Evolutionary conservation across 1,140 invertebrate genomes (phyloP).

Genomic region (Brachionus koreanus): DNA sequence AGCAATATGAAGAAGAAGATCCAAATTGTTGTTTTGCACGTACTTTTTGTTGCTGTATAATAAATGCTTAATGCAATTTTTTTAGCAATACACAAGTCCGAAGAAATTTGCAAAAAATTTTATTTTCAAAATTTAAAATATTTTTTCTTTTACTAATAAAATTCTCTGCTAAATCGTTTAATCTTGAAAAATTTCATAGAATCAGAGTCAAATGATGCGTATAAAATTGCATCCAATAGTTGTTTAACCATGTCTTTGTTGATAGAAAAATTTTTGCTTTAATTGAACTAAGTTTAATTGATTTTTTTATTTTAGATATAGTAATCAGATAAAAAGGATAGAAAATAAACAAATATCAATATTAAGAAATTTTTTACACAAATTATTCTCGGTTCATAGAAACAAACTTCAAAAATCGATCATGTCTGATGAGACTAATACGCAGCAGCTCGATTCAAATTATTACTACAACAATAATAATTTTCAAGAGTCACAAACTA

Average conservation of each 20-base stretch:
- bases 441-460: not conserved
- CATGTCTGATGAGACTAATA: not conserved
- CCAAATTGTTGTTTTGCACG: conserved; percentile 35
- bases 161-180: not conserved
- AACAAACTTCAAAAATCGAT: not conserved
- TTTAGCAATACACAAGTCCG: conserved; percentile 3
- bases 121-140: not conserved
- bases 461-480: conserved; percentile 26
- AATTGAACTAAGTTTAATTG: not conserved
- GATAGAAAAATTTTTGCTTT: not conserved
- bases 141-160: not conserved
- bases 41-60: conserved; percentile 40
- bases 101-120: not conserved
- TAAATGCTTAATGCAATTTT: not conserved
- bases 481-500: conserved; percentile 10
- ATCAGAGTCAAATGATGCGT: conserved; percentile 3
- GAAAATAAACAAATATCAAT: not conserved
- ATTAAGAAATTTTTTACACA: not conserved
- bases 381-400: too few relatives aligned
- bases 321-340: not conserved
- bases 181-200: not conserved
- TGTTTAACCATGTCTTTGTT: not conserved
- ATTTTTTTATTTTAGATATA: not conserved
- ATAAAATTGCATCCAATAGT: conserved; percentile 2
- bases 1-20: not conserved